Percentiles rank a stretch among this genome's conserved stretches.
Evolutionary conservation across 2,113 vertebrate species (phyloP).

Genomic region (Cygnus buccinator): DNA sequence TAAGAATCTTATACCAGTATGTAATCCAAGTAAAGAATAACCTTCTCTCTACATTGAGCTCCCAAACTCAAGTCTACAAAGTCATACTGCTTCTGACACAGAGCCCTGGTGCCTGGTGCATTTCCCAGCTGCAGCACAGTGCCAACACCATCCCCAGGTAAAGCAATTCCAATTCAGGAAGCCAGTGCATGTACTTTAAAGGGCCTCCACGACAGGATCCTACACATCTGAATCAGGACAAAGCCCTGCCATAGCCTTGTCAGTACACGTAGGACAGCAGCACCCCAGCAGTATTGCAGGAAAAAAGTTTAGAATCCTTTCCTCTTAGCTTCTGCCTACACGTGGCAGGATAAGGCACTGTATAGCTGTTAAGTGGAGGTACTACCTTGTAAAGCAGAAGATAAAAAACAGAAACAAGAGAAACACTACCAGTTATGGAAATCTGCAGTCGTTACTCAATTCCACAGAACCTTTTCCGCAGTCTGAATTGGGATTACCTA

Average conservation of each 20-base stretch:
- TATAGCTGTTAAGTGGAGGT: neutral
- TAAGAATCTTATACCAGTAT: neutral
- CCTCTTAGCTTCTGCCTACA: neutral
- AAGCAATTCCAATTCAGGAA: neutral
- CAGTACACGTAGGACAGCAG: neutral
- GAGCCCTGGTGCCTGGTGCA: neutral
- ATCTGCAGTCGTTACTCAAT: neutral
- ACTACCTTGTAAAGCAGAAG: neutral
- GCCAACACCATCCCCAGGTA: neutral
- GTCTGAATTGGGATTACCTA: neutral
- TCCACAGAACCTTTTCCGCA: neutral
- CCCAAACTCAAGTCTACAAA: neutral
- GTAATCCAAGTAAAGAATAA: neutral
- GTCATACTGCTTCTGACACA: neutral
- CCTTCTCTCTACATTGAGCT: neutral
- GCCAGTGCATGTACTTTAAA: neutral
- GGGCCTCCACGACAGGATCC: neutral
- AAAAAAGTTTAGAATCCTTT: neutral
- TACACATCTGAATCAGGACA: neutral
- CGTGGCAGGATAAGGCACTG: neutral
- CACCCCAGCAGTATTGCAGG: neutral
- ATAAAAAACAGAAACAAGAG: neutral
- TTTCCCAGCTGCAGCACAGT: neutral
- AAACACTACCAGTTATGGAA: neutral
- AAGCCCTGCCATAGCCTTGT: neutral